phyloP scores from a whole-genome alignment of 2,797 vertebrate genomes.

The Schizopygopsis malacanthus region DNA sequence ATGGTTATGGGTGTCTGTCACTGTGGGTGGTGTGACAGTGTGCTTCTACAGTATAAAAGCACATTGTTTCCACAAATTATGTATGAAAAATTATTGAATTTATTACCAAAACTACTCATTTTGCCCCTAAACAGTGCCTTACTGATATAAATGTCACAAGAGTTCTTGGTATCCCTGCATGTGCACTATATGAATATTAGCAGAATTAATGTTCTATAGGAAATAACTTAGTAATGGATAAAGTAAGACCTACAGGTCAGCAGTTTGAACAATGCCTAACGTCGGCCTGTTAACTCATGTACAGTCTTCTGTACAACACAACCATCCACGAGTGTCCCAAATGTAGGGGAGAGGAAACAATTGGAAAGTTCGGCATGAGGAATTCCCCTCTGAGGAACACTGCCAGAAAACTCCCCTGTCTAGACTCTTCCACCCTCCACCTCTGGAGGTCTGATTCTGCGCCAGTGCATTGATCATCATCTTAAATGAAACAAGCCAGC shows the following conservation, averaged over 20 bases:
- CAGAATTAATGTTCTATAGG: background rate
- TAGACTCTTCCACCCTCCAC: conserved; percentile 55
- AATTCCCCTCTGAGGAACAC: conserved; percentile 52
- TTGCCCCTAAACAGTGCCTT: background rate
- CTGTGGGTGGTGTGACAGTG: conserved; percentile 39
- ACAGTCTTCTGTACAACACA: conserved; percentile 19
- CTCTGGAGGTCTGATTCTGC: conserved; percentile 52
- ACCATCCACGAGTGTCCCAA: conserved; percentile 15
- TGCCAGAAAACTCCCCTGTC: conserved; percentile 57
- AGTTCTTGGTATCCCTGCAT: background rate
- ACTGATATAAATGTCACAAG: background rate
- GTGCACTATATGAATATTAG: background rate
- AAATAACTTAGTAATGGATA: background rate
- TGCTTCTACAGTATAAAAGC: conserved; percentile 10
- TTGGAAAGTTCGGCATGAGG: conserved; percentile 40
- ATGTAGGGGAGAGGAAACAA: conserved; percentile 38
- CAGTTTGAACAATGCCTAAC: conserved; percentile 17
- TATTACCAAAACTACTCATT: background rate
- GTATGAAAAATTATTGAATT: background rate
- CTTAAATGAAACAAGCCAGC: conserved; percentile 52
- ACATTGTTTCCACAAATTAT: conserved; percentile 11
- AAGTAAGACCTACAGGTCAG: background rate
- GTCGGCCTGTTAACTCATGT: background rate
- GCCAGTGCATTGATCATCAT: conserved; percentile 56
- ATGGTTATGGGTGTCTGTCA: conserved; percentile 10